Base-by-base conservation (phyloP, 2,113 vertebrate genomes). In the Aphyosemion australe region DNA sequence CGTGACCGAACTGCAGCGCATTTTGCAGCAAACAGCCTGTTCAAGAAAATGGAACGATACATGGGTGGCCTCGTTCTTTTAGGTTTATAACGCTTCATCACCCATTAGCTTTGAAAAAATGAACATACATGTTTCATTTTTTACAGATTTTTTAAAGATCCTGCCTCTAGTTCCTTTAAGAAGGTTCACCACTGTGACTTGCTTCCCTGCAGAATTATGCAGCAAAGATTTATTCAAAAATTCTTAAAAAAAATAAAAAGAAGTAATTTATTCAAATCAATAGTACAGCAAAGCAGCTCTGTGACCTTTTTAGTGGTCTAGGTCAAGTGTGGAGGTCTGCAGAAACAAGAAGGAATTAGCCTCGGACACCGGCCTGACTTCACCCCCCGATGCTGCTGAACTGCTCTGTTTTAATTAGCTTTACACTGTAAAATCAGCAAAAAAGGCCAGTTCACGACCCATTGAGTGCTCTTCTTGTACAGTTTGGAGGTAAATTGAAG, bases 381-480 rank as follows among this genome's bases (percentile, higher is more conserved):
- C 59, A 73, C 74, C 55, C 70, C 52, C n/a, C 48, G 60, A 53
- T 65, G 62, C 51, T 39, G 16, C 65, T 39, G 1, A 13, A 12
- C 39, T 41, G 41, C 74, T 55, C 68, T 58, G 2, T 69, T 83
- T 79, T 82, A 86, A 84, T 89, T 87, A 77, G 61, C 51, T 57
- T 64, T 51, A 37, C 18, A 9, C 47, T 71, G 65, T 79, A 55
- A 48, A 80, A 78, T 76, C 73, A 50, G 55, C 61, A 26, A 26
- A 26, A 66, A 87, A 68, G 72, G 71, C 53, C 60, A 56, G 71
- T 55, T 79, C 62, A 21, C 77, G 74, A 89, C 74, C 84, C 82
- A 73, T 71, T 74, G 73, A 85, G 69, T 69, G 72, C 37, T 48
- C 41, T 52, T 79, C 51, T 56, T 69, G 32, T 54, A 63, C 50